Evolutionary conservation across 2,113 vertebrate genomes (phyloP).

Genomic region (Lepus timidus): DNA sequence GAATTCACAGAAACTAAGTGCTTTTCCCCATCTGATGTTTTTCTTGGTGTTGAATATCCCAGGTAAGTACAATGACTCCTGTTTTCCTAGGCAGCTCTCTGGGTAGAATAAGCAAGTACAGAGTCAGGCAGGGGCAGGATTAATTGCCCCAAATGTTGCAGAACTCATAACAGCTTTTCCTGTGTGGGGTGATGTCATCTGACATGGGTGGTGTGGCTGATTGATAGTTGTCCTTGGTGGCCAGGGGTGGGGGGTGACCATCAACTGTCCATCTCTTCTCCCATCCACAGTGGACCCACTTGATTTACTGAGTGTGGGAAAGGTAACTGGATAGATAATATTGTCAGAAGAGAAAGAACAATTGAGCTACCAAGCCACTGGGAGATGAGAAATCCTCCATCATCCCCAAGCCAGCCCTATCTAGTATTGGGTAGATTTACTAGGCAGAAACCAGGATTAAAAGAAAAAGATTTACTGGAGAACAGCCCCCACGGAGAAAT

Average conservation of each 20-base stretch:
- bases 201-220: background rate
- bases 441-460: background rate
- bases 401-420: background rate
- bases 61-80: background rate
- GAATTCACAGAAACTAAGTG: constrained; percentile 9
- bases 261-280: background rate
- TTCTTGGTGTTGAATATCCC: background rate
- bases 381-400: background rate
- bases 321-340: background rate
- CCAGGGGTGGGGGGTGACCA: background rate
- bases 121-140: background rate
- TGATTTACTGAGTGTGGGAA: constrained; percentile 6
- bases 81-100: background rate
- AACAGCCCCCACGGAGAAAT: background rate
- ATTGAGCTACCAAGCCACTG: background rate
- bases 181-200: background rate
- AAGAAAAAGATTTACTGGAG: background rate
- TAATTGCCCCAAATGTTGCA: background rate
- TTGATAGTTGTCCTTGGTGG: background rate
- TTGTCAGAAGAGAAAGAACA: constrained; percentile 50
- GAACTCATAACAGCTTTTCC: background rate
- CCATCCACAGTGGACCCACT: background rate
- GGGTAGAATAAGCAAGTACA: background rate
- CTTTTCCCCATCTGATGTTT: background rate
- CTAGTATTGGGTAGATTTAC: background rate